Evolutionary conservation across 2,113 vertebrate genomes (phyloP), one percentile per base, ranked within the genome.

Genomic region (Vicugna pacos): DNA sequence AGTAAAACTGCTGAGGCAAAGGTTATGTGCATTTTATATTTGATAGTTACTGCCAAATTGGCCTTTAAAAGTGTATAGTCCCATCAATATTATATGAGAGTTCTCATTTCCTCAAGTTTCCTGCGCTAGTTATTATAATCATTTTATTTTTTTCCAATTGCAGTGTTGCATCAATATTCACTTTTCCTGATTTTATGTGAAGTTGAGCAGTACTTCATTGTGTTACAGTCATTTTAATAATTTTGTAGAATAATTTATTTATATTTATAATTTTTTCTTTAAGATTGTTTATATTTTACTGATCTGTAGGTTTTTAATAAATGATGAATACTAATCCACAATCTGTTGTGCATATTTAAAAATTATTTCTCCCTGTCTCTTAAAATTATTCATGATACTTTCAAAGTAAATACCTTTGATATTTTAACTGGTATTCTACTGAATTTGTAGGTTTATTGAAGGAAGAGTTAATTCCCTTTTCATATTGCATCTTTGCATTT

Each of bases 71-170:
- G 48, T 90, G 79, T 50, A 93, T 77, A 54, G 5, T 42, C 3
- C 15, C 60, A 84, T 93, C 82, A 96, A 84, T 93, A 79, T 56
- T 93, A 24, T 70, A 87, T 93, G 75, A 83, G 48, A 84, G 42
- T 75, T 58, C 35, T 28, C 24, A 64, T 80, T 91, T 91, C 13
- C 62, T 85, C 58, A 70, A 81, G 86, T 81, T 67, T 88, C 6
- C 42, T 69, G 3, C 24, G 88, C 7, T 81, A 60, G 46, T 93
- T 76, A 79, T 91, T 67, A 86, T 60, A 82, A 82, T 64, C 26
- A 94, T 94, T 95, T 93, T 69, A 84, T 56, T 14, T 54, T 88
- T 93, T 86, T 4, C 24, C 32, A 93, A 1, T 91, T 8, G 69
- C 30, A 88, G 16, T 70, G 15, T 56, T 42, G n/a, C 7, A 91